Evolutionary conservation across 2,797 vertebrate genomes (phyloP), one percentile per base, ranked within the genome.

Genomic region (Argya squamiceps): DNA sequence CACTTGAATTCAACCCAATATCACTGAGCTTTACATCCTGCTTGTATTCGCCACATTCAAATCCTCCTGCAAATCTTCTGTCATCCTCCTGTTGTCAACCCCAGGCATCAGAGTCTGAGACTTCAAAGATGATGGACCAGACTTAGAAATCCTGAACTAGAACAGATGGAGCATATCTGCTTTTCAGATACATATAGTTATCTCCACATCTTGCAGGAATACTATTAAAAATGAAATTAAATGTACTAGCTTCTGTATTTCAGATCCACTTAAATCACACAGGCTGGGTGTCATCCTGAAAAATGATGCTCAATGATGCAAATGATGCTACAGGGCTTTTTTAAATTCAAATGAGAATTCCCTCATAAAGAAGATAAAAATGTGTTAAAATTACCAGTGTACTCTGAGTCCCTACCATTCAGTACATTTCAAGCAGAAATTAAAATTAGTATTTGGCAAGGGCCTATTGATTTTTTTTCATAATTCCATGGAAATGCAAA

Each of bases 171-270:
- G 20, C 15, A 47, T 59, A 90, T 94, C 77, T 90, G 29, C 44
- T 91, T 17, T 80, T 83, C 71, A 80, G 76, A 74, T 80, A 74
- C 8, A 9, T 56, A 83, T 1, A 75, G 39, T 3, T 88, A 88
- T 79, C 58, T 59, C 29, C 58, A 88, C 29, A 88, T 86, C 73
- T 86, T 92, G 69, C 58, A 81, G 53, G 16, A 86, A 83, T 32
- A 84, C 10, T n/a, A 81, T 55, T 55, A 74, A 83, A 91, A 95
- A 82, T 47, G 1, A n/a, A 71, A 73, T 53, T 50, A 77, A 85
- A 88, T 52, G 18, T 50, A 88, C 24, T 32, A 88, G 56, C 58
- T 95, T 77, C 80, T 90, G 69, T 81, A 81, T 86, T 94, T 94
- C 85, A 93, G 70, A 78, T 58, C 37, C 52, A 87, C 34, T 69